Conservation (phyloP, 2,888 invertebrate species). For the Trissolcus brochymenae region DNA sequence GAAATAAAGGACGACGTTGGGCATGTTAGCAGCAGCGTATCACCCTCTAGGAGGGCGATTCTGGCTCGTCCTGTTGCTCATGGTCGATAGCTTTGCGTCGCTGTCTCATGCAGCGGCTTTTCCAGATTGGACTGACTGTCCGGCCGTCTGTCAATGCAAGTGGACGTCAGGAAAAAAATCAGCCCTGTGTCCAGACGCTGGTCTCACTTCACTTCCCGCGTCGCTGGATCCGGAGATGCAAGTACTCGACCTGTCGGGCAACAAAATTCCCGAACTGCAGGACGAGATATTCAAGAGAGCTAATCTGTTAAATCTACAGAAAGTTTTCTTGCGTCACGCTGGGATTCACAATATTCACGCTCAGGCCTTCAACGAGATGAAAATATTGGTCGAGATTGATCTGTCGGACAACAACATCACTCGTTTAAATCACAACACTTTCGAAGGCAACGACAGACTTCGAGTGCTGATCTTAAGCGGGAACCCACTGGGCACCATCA, state of each 20-base stretch:
- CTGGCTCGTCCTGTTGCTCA: conserved; percentile 68
- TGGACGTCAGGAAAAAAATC: conserved; percentile 95
- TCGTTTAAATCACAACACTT: conserved; percentile 86
- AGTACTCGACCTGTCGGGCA: conserved; percentile 89
- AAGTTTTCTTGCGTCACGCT: conserved; percentile 86
- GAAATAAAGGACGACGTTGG: conserved; percentile 45
- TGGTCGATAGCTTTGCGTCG: conserved; percentile 67
- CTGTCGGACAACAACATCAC: conserved; percentile 88
- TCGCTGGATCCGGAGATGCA: conserved; percentile 86
- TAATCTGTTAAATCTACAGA: conserved; percentile 89
- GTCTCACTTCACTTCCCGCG: conserved; percentile 86
- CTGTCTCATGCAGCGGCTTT: conserved; percentile 77
- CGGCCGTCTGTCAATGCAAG: conserved; percentile 91
- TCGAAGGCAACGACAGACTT: conserved; percentile 89
- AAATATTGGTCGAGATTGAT: conserved; percentile 91
- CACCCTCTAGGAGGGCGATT: conserved; percentile 72
- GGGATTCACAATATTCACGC: conserved; percentile 86
- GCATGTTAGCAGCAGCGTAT: conserved; percentile 62
- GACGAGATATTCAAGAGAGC: conserved; percentile 87
- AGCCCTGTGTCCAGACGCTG: conserved; percentile 89
- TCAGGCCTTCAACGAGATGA: conserved; percentile 91
- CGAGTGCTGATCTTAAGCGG: conserved; percentile 87
- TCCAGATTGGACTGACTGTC: conserved; percentile 93
- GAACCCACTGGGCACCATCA: conserved; percentile 86
- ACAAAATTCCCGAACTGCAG: conserved; percentile 85